Percentiles rank a stretch among this genome's conserved stretches.
phyloP scores from a whole-genome alignment of 2,888 invertebrate species.

The Abscondita cerata region DNA sequence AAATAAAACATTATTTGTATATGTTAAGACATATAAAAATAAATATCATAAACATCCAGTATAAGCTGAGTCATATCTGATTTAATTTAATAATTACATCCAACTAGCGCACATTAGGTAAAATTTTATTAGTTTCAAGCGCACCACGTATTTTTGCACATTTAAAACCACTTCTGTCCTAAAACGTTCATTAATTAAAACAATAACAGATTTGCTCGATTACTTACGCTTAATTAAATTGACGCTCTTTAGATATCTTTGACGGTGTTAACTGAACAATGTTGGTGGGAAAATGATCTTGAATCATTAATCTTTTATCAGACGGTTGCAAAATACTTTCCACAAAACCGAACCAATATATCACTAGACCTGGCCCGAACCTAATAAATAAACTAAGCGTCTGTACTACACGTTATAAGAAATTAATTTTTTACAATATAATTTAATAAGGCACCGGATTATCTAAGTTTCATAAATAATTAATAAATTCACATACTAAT shows the following conservation, averaged over 20 bases:
- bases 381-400: constrained; percentile 54
- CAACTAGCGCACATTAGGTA: constrained; percentile 24
- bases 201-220: no score
- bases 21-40: constrained; percentile 20
- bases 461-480: not conserved
- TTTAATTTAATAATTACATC: constrained; percentile 24
- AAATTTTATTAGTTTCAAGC: not conserved
- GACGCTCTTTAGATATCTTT: not conserved
- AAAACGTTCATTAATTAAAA: no score
- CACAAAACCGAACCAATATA: constrained; percentile 94
- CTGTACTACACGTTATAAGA: constrained; percentile 3
- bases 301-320: constrained; percentile 64
- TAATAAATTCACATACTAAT: constrained; percentile 1
- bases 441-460: not conserved
- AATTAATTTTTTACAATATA: constrained; percentile 9
- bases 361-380: constrained; percentile 92
- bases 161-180: constrained; percentile 1
- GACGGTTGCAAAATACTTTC: constrained; percentile 63
- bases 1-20: constrained; percentile 5
- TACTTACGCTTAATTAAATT: constrained; percentile 9
- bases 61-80: constrained; percentile 28
- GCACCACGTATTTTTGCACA: no score
- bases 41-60: constrained; percentile 22
- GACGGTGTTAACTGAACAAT: constrained; percentile 40
- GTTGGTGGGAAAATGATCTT: constrained; percentile 71